Evolutionary conservation across 2,113 vertebrate genomes (phyloP), one percentile per base, ranked within the genome.

Genomic region (Platysteira castanea): DNA sequence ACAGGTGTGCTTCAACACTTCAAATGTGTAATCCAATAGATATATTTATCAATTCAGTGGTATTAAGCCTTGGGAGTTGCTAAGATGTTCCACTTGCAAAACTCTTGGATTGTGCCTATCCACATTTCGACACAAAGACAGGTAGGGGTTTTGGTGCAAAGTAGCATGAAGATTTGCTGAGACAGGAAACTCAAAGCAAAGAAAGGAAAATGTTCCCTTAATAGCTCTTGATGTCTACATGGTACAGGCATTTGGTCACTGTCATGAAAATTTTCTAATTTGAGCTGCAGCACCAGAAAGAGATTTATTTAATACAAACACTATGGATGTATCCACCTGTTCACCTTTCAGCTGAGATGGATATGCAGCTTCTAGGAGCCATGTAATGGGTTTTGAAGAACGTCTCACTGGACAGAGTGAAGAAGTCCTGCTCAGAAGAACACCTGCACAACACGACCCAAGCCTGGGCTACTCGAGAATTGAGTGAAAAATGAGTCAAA

Each of bases 1-100:
- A 3, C 5, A 65, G 13, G 14, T 41, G 22, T 53, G 15, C 42
- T 87, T 82, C 73, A 70, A 63, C 26, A 57, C 8, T 39, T 60
- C 47, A 49, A 0, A 0, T 3, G 39, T 14, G 54, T 44, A 63
- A 47, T 35, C 39, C 39, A 50, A 27, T 0, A 69, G 7, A 50
- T 13, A 83, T 11, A 60, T 28, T 77, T 57, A 65, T 60, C 42
- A 42, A 44, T 42, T 4, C 63, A 68, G 67, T 33, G 1, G 16
- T 39, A 82, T 61, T 71, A 86, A 68, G 30, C 28, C 21, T 30
- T 3, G 2, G 18, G 21, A 87, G 35, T 24, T 74, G 35, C 57
- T 71, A 74, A 56, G 9, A 44, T 39, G 12, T 39, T 84, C 47
- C 27, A 23, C 15, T 54, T 20, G 24, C 12, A 69, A 65, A 85